Base-by-base conservation (phyloP, 2,113 vertebrate genomes). In the Grus americana region DNA sequence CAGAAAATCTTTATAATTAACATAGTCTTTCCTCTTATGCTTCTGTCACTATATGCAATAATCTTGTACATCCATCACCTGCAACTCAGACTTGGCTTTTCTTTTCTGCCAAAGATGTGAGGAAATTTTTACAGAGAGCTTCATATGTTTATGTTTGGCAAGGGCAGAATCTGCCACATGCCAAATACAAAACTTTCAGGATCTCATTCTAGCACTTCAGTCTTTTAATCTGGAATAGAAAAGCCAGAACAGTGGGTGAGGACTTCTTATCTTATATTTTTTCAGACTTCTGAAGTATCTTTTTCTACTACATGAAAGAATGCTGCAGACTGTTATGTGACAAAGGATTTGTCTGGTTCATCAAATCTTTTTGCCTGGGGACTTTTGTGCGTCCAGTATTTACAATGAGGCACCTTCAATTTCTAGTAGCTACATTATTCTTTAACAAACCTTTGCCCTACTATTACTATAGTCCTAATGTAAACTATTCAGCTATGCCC, bases 401-500 rank as follows among this genome's bases (percentile, higher is more conserved):
- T 92, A 95, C 87, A 96, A 86, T 90, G 63, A 95, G 81, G 85
- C 81, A 93, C 85, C 92, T 96, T 92, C 93, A 58, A 50, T 95
- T 90, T 83, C 94, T 88, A 23, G 87, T 70, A 79, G 85, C 54
- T 85, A 58, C 84, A 92, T 96, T 95, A 84, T 96, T 91, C 91
- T 87, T 88, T 68, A 73, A 66, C 85, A 95, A 96, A 93, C 70
- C 81, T 95, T 89, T 93, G 92, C 66, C 84, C 62, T 58, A 23
- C 73, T 82, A 44, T 94, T 82, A 49, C 87, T 82, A 16, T 23
- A 73, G 78, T 44, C 52, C 70, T 94, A 96, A 97, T 94, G 95
- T 79, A 93, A 94, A 86, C 78, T 90, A 92, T 90, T 96, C 93
- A 91, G 66, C 92, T 66, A 32, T 90, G 93, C 66, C 84, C 78